Conservation (phyloP, 1,140 invertebrate species). For the Macrosteles quadrilineatus region DNA sequence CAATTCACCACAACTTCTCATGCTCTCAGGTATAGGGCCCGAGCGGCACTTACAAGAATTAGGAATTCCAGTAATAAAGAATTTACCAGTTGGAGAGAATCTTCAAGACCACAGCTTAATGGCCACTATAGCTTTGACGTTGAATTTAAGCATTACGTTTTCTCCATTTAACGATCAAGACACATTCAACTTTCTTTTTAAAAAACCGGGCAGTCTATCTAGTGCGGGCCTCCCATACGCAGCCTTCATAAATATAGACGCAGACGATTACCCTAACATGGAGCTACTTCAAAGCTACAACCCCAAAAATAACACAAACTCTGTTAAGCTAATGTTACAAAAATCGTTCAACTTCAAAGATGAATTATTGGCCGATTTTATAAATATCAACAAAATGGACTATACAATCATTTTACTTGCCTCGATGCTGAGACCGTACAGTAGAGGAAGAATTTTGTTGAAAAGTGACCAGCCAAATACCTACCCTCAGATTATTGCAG, state of each 20-base stretch:
- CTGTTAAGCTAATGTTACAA: not conserved
- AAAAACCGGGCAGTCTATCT: slow-evolving; percentile 76
- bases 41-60: slow-evolving; percentile 67
- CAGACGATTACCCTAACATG: slow-evolving; percentile 77
- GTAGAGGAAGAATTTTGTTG: slow-evolving; percentile 66
- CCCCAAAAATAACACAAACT: slow-evolving; percentile 75
- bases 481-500: slow-evolving; percentile 76
- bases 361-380: not conserved
- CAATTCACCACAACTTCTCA: slow-evolving; percentile 77
- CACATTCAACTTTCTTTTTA: too few species aligned
- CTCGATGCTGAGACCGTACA: slow-evolving; percentile 55
- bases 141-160: slow-evolving; percentile 73
- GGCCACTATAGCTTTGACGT: slow-evolving; percentile 78
- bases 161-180: slow-evolving; percentile 53
- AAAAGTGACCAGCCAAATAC: slow-evolving; percentile 63
- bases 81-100: slow-evolving; percentile 69
- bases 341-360: not conserved
- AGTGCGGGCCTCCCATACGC: too few species aligned
- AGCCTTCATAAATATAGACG: slow-evolving; percentile 80
- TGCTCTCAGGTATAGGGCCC: slow-evolving; percentile 87
- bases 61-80: slow-evolving; percentile 70
- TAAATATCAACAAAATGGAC: not conserved
- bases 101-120: slow-evolving; percentile 82
- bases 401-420: not conserved
- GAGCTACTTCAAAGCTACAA: slow-evolving; percentile 84